These are phyloP conservation scores for Echiichthys vipera DNA, from an alignment of 2,797 vertebrate genomes.

Conservation along the genomic window DNA sequence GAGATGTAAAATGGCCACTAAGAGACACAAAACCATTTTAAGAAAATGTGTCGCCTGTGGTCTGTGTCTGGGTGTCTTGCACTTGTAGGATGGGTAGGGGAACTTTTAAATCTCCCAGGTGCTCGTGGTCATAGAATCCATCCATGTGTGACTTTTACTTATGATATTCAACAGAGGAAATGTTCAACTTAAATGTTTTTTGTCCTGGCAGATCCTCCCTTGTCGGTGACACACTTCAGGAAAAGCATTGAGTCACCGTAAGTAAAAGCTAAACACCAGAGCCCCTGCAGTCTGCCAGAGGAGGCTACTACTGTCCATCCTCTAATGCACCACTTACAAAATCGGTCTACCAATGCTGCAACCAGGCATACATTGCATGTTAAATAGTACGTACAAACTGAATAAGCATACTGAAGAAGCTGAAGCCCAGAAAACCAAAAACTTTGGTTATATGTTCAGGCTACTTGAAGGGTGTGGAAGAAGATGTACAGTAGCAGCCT, in stretches of 20 bases:
- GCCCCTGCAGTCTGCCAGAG: slow-evolving; percentile 54
- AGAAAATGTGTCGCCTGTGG: no score
- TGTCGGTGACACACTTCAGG: slow-evolving; percentile 99
- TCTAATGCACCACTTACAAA: slow-evolving; percentile 45
- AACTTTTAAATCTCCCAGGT: neutral
- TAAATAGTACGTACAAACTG: neutral
- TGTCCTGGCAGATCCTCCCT: slow-evolving; percentile 92
- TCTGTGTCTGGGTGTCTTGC: neutral
- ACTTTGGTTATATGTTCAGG: neutral
- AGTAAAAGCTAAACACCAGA: slow-evolving; percentile 81
- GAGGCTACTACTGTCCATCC: slow-evolving; percentile 52
- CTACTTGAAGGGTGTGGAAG: slow-evolving; percentile 43
- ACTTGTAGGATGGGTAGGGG: neutral
- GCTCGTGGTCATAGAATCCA: neutral
- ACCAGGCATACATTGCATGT: slow-evolving; percentile 1
- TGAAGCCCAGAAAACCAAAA: no score
- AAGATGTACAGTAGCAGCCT: slow-evolving; percentile 65
- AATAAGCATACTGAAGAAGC: no score
- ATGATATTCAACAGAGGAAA: slow-evolving; percentile 11
- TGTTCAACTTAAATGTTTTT: slow-evolving; percentile 58
- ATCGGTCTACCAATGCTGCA: slow-evolving; percentile 3
- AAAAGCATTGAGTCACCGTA: slow-evolving; percentile 99
- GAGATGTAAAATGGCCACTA: neutral
- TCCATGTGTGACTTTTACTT: slow-evolving; percentile 18
- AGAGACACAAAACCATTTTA: no score